Base-by-base conservation (phyloP, 2,113 vertebrate genomes). In the Dicerorhinus sumatrensis region DNA sequence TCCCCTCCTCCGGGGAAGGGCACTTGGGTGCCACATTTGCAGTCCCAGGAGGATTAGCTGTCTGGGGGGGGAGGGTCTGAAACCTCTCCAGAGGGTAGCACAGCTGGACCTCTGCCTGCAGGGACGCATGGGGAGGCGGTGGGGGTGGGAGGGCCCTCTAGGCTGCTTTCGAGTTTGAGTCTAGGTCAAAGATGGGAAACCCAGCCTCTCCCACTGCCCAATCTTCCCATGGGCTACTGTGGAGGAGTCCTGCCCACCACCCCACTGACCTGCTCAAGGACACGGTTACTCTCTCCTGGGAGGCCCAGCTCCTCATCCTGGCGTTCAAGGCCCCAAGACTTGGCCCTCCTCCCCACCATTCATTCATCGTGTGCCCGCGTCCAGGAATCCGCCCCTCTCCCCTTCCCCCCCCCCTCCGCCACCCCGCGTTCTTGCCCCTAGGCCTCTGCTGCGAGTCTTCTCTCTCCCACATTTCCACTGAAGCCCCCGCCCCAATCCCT, bases 81-180 rank as follows among this genome's bases (percentile, higher is more conserved):
- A 31, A 5, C 54, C 90, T 70, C 18, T 83, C 88, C 11, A 33
- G 21, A 21, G 0, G 5, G 56, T 54, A 72, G 58, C 54, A 33
- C 69, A 63, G 76, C 86, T 39, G 54, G 10, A 29, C 17, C 25
- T 85, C 54, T 0, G 17, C 14, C 48, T 36, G 60, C 46, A 31
- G 48, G 58, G 11, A n/a, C 33, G 23, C 58, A n/a, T 1, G 13
- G 42, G 58, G 8, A 21, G 20, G 4, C 7, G 72, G 31, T 16
- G 6, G 25, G 29, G 2, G 25, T 0, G 18, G 33, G 18, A 48
- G 9, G 72, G 4, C 27, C 14, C 9, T 48, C 9, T 3, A 56
- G 77, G 58, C 33, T 27, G 12, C 62, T 58, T 95, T 62, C 67
- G 27, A 82, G 46, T 77, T 29, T 27, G 42, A 83, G 36, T 79